Conservation (phyloP, 1,140 invertebrate species). For the Telenomus remus region DNA sequence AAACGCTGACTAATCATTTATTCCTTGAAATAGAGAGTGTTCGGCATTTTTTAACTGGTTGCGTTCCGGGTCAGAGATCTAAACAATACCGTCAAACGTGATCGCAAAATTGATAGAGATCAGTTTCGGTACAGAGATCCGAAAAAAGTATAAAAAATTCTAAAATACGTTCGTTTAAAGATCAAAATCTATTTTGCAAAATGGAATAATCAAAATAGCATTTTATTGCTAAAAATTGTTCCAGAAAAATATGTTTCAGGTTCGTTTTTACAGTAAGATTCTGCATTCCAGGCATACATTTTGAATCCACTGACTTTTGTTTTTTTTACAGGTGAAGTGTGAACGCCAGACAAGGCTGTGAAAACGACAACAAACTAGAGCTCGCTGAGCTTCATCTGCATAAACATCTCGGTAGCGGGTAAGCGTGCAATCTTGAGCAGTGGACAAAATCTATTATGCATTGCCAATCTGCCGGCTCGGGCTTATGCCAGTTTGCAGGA, state of each 20-base stretch:
- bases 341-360: conserved; percentile 22
- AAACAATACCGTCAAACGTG: conserved; percentile 34
- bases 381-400: conserved; percentile 53
- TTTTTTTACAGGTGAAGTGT: conserved; percentile 29
- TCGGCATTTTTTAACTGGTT: background rate
- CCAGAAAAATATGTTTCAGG: no score
- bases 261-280: no score
- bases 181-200: no score
- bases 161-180: conserved; percentile 43
- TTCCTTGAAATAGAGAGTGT: conserved; percentile 4
- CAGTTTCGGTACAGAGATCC: background rate
- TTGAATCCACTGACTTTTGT: no score
- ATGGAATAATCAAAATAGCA: no score
- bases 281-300: no score
- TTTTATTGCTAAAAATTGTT: no score
- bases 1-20: conserved; percentile 21
- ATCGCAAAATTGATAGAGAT: conserved; percentile 26
- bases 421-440: conserved; percentile 37
- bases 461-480: conserved; percentile 43
- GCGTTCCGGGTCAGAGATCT: background rate
- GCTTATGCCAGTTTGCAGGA: conserved; percentile 52
- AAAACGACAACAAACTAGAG: conserved; percentile 32
- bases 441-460: conserved; percentile 51
- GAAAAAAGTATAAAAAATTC: conserved; percentile 25
- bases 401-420: conserved; percentile 58